Evolutionary conservation across 2,888 invertebrate species (phyloP).

Genomic region (Seira musarum): DNA sequence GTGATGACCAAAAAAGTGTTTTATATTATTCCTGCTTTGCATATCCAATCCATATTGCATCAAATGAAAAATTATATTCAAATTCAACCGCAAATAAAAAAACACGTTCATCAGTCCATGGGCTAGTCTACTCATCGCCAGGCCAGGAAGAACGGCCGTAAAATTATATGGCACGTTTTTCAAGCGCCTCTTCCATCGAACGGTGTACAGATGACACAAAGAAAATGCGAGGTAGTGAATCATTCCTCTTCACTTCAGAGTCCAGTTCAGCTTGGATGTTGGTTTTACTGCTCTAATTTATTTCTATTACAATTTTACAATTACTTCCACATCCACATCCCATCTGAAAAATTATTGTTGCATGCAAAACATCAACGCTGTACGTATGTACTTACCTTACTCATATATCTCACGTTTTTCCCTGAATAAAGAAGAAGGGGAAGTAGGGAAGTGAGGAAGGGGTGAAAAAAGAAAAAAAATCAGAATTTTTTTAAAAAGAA

Average conservation of each 20-base stretch:
- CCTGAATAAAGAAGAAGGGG: background rate
- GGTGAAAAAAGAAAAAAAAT: constrained; percentile 58
- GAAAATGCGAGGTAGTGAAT: background rate
- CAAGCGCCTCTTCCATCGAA: constrained; percentile 18
- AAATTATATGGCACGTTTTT: constrained; percentile 10
- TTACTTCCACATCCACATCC: constrained; percentile 55
- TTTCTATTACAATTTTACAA: constrained; percentile 56
- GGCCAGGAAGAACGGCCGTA: background rate
- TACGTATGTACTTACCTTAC: background rate
- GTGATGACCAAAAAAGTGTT: constrained; percentile 26
- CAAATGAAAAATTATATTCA: too few relatives aligned
- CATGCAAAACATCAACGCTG: too few relatives aligned
- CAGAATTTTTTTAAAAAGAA: constrained; percentile 59
- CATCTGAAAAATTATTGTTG: too few relatives aligned
- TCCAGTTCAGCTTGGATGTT: background rate
- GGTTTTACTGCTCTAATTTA: constrained; percentile 33
- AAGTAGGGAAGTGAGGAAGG: constrained; percentile 41
- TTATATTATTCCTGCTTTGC: background rate
- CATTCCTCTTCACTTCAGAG: background rate
- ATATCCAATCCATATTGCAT: too few relatives aligned
- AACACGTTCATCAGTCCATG: background rate
- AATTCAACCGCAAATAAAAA: background rate
- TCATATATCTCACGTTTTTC: background rate
- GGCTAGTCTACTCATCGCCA: background rate
- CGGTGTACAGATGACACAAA: constrained; percentile 54